A percentile compares a stretch with the other conserved stretches of the same genome.
Evolutionary conservation across 2,888 invertebrate genomes (phyloP).

Genomic region (Drosophila histrio): DNA sequence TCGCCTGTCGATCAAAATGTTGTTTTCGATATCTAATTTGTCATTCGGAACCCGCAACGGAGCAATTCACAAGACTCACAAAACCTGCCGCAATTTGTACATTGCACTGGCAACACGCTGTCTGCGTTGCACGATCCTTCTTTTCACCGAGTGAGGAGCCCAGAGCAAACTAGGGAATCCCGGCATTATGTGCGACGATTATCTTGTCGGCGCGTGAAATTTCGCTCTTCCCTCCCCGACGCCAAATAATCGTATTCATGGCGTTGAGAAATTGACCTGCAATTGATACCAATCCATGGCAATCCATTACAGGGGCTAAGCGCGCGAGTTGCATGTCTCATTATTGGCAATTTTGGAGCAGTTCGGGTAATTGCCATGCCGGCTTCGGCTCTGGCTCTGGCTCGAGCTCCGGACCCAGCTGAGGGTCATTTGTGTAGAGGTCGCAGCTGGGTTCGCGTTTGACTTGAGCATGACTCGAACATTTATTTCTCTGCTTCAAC

Average conservation of each 20-base stretch:
- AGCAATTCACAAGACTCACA: conserved; percentile 12
- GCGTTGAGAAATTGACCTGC: conserved; percentile 80
- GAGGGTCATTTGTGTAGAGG: conserved; percentile 54
- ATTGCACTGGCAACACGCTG: conserved; percentile 68
- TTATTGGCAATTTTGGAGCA: conserved; percentile 82
- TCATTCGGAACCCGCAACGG: conserved; percentile 72
- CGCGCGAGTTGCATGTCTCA: conserved; percentile 82
- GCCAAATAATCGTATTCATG: conserved; percentile 30
- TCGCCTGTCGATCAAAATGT: conserved; percentile 80
- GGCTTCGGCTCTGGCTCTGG: neutral
- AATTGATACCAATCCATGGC: conserved; percentile 82
- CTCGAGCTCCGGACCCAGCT: conserved; percentile 13
- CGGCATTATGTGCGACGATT: conserved; percentile 72
- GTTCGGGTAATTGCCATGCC: conserved; percentile 65
- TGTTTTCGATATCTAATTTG: conserved; percentile 82
- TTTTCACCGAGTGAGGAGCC: conserved; percentile 13
- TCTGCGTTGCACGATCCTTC: conserved; percentile 75
- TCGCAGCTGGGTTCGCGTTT: conserved; percentile 13
- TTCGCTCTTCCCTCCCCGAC: conserved; percentile 22
- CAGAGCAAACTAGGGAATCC: conserved; percentile 82
- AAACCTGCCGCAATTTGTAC: conserved; percentile 42
- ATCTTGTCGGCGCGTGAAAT: conserved; percentile 72
- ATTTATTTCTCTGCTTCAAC: conserved; percentile 49
- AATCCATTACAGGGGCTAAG: conserved; percentile 82
- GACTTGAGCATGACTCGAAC: conserved; percentile 53